These are phyloP conservation scores for Crioceris asparagi DNA, from an alignment of 2,888 invertebrate genomes.

Conservation along the genomic window DNA sequence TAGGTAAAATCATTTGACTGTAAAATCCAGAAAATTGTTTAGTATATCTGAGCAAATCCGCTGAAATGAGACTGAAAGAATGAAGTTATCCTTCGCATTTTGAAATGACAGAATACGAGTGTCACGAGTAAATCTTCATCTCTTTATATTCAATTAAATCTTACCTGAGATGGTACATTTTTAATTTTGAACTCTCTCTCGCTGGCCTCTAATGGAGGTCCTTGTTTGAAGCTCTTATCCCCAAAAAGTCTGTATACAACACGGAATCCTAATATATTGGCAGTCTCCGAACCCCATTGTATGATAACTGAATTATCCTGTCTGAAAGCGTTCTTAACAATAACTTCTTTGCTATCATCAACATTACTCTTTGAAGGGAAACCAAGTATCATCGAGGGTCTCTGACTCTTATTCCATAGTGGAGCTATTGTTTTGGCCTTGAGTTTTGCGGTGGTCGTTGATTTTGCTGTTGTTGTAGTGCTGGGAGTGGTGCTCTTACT, in stretches of 20 bases:
- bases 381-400: constrained; percentile 63
- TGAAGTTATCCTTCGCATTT: too few species aligned
- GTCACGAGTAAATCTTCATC: too few species aligned
- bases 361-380: constrained; percentile 52
- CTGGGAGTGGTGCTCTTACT: constrained; percentile 30
- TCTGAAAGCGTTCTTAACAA: constrained; percentile 74
- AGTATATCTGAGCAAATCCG: too few species aligned
- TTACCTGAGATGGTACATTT: constrained; percentile 80
- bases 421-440: constrained; percentile 28
- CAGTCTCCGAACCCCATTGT: constrained; percentile 83
- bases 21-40: too few species aligned
- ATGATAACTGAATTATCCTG: constrained; percentile 82
- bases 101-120: too few species aligned
- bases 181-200: constrained; percentile 88
- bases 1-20: too few species aligned
- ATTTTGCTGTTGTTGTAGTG: constrained; percentile 28
- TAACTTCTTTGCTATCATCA: constrained; percentile 62
- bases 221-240: constrained; percentile 81
- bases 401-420: constrained; percentile 41
- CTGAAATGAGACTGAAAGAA: too few species aligned
- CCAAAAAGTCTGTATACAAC: constrained; percentile 85
- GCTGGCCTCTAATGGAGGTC: constrained; percentile 78
- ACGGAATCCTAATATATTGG: constrained; percentile 79
- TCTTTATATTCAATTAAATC: too few species aligned
- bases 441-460: constrained; percentile 26